These are phyloP conservation scores for Aricia artaxerxes DNA, from an alignment of 2,888 invertebrate genomes.

Conservation along the genomic window DNA sequence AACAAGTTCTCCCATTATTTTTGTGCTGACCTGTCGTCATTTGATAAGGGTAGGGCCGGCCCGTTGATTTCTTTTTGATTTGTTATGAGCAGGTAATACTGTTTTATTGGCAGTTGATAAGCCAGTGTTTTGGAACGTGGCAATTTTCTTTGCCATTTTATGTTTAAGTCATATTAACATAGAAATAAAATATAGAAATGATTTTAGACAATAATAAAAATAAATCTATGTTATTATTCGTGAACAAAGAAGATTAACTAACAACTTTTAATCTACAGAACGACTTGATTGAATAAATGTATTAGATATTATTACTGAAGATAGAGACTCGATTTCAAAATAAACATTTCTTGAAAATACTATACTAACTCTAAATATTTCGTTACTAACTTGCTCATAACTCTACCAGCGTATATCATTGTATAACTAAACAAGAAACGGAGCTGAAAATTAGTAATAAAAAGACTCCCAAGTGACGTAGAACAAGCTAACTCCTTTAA, in stretches of 20 bases:
- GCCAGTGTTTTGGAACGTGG: slow-evolving; percentile 11
- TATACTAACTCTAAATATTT: neutral
- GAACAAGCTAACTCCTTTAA: slow-evolving; percentile 35
- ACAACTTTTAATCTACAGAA: neutral
- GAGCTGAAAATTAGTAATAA: slow-evolving; percentile 26
- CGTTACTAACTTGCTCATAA: neutral
- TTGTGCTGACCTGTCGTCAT: slow-evolving; percentile 59
- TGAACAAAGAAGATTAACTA: neutral
- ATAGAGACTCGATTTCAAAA: no score
- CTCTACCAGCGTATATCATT: neutral
- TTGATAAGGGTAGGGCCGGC: slow-evolving; percentile 72
- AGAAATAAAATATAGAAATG: no score
- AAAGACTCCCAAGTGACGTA: slow-evolving; percentile 17
- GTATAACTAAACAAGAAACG: neutral
- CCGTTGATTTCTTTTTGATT: slow-evolving; percentile 78
- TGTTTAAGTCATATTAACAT: no score
- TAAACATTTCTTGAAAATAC: no score
- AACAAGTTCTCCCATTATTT: slow-evolving; percentile 71
- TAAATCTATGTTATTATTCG: no score
- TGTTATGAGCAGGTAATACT: slow-evolving; percentile 39
- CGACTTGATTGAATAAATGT: neutral
- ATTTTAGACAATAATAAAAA: no score
- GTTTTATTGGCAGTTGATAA: slow-evolving; percentile 17
- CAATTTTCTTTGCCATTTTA: neutral
- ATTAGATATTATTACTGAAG: neutral